Conservation (phyloP, 1,140 invertebrate genomes). For the Cardiocondyla obscurior region DNA sequence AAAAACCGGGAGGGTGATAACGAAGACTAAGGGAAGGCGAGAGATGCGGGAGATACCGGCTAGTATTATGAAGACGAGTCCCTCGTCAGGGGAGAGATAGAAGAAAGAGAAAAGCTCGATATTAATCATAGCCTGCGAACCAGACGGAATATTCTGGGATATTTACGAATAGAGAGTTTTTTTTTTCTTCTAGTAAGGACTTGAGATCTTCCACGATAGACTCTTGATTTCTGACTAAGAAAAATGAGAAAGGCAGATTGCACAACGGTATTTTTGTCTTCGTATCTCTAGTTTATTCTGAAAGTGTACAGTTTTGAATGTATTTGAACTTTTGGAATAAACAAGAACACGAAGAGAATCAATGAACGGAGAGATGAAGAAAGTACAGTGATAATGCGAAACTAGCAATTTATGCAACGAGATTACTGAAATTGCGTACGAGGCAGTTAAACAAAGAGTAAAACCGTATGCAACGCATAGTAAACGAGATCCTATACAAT, state of each 20-base stretch:
- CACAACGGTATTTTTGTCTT: no score
- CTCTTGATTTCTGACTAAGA: conserved; percentile 58
- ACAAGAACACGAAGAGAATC: not conserved
- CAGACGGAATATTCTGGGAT: conserved; percentile 58
- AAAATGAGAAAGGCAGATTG: no score
- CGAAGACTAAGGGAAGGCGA: not conserved
- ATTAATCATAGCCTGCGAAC: not conserved
- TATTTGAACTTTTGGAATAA: not conserved
- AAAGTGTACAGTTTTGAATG: no score
- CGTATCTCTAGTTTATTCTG: no score
- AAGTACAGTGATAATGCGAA: not conserved
- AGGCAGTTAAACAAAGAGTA: not conserved
- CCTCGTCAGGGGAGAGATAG: not conserved
- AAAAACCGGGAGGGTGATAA: not conserved
- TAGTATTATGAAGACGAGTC: not conserved
- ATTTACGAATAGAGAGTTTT: conserved; percentile 34
- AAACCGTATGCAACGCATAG: not conserved
- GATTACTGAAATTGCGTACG: not conserved
- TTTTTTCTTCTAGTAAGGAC: conserved; percentile 48
- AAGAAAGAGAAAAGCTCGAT: conserved; percentile 37
- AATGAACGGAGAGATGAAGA: not conserved
- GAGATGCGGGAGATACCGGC: not conserved
- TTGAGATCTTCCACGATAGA: conserved; percentile 54
- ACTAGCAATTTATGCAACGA: not conserved
- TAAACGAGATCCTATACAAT: not conserved